Conservation (phyloP, 2,113 vertebrate genomes). For the Phrynosoma platyrhinos region DNA sequence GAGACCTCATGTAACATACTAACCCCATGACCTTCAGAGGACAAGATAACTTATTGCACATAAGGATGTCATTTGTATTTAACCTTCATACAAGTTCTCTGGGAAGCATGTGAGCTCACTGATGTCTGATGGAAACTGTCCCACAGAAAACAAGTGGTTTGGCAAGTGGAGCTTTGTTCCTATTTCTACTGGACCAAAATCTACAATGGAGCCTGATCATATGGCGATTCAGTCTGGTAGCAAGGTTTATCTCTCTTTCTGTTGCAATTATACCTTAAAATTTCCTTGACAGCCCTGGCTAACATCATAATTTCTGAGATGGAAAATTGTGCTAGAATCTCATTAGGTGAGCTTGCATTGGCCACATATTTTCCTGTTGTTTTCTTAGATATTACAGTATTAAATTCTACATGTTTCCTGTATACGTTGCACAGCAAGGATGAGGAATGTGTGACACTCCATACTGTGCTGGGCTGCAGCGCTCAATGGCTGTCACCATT, state of each 20-base stretch:
- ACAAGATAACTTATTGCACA: neutral
- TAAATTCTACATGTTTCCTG: neutral
- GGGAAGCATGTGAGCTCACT: fast-evolving
- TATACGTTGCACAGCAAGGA: neutral
- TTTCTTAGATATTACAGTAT: neutral
- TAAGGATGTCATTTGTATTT: neutral
- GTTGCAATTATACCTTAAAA: neutral
- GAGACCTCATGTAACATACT: neutral
- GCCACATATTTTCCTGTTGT: neutral
- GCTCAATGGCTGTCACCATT: neutral
- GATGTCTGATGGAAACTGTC: neutral
- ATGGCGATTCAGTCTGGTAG: neutral
- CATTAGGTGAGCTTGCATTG: neutral
- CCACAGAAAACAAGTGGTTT: neutral
- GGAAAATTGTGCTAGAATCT: neutral
- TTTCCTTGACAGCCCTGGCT: neutral
- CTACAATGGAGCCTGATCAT: neutral
- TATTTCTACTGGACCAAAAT: neutral
- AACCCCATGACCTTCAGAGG: constrained; percentile 49
- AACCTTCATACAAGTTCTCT: neutral
- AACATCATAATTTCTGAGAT: neutral
- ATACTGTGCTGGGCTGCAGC: neutral
- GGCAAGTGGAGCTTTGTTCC: neutral
- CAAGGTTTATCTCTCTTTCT: neutral
- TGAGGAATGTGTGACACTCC: neutral